phyloP scores from a whole-genome alignment of 2,113 vertebrate species.

The Ailurus styani region DNA sequence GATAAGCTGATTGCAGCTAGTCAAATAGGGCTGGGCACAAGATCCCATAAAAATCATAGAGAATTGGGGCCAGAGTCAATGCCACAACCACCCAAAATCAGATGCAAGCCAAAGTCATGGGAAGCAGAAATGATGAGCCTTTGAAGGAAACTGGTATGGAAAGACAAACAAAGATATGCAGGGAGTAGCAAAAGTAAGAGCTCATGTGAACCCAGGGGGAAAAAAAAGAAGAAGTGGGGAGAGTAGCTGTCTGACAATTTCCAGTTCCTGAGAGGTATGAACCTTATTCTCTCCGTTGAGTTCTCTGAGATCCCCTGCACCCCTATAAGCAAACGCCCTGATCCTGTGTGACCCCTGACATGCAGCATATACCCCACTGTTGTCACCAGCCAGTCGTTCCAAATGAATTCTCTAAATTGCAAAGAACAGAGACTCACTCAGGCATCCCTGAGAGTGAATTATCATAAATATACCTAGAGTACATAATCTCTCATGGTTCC shows the following conservation, averaged over 20 bases:
- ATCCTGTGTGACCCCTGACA: neutral
- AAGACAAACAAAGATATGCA: neutral
- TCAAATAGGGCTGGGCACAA: neutral
- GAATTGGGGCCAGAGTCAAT: neutral
- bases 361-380: neutral
- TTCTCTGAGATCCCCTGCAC: neutral
- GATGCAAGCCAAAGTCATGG: neutral
- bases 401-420: neutral
- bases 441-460: neutral
- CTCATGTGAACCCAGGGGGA: neutral
- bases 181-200: neutral
- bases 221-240: neutral
- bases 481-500: too few relatives aligned
- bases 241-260: neutral
- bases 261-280: neutral
- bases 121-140: neutral
- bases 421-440: neutral
- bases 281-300: neutral
- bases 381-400: neutral
- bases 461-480: neutral
- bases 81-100: neutral
- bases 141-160: neutral
- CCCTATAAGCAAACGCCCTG: neutral
- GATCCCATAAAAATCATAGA: neutral
- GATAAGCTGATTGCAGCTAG: neutral